Conservation (phyloP, 2,113 vertebrate genomes). For the Mesoclemmys tuberculata region DNA sequence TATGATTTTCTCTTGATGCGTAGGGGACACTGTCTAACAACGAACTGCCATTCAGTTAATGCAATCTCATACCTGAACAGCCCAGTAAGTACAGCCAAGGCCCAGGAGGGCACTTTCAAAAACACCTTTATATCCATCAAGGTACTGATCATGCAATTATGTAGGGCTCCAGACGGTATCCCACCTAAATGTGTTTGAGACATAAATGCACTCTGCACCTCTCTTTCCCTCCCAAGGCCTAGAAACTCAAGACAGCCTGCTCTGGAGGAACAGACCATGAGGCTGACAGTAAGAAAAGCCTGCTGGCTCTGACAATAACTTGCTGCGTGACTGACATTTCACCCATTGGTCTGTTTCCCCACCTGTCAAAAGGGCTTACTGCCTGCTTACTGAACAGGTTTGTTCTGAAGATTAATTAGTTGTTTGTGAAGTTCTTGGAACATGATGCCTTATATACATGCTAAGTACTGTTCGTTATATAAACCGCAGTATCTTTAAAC, state of each 20-base stretch:
- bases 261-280: neutral
- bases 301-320: accelerated
- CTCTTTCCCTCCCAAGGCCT: neutral
- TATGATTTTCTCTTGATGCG: neutral
- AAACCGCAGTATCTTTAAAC: neutral
- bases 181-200: neutral
- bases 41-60: neutral
- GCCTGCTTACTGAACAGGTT: neutral
- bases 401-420: neutral
- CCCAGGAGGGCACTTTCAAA: neutral
- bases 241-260: no score
- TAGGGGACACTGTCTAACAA: neutral
- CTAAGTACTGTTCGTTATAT: accelerated
- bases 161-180: neutral
- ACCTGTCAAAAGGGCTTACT: neutral
- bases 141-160: neutral
- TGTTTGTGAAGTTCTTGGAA: neutral
- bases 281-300: neutral
- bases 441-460: accelerated
- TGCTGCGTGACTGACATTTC: neutral
- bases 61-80: neutral
- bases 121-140: neutral
- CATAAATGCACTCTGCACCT: neutral
- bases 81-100: neutral
- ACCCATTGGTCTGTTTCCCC: neutral